phyloP scores from a whole-genome alignment of 2,888 invertebrate genomes.

The Drosophila maculinotata region DNA sequence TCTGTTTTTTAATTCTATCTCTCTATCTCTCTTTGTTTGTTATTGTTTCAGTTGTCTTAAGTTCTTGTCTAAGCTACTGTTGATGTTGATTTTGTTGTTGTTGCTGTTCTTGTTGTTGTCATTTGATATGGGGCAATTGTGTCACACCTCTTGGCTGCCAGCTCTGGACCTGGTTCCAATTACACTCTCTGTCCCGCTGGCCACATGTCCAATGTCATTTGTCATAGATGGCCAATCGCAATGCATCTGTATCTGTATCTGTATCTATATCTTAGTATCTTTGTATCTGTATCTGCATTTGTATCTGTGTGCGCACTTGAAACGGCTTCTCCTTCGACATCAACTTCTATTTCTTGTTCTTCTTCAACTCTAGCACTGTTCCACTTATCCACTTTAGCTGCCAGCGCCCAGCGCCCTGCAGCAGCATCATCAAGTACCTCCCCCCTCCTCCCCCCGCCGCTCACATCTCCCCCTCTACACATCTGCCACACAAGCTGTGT shows the following conservation, averaged over 20 bases:
- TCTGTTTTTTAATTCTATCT: conserved; percentile 5
- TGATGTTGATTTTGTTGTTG: no score
- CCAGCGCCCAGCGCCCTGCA: no score
- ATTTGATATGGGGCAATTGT: conserved; percentile 69
- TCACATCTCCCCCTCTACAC: no score
- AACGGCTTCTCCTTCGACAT: conserved; percentile 14
- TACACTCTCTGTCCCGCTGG: conserved; percentile 35
- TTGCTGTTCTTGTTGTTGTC: conserved; percentile 47
- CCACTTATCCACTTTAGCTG: conserved; percentile 24
- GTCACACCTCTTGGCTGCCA: no score
- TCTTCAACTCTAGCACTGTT: conserved; percentile 5
- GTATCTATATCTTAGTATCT: neutral
- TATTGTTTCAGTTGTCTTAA: conserved; percentile 30
- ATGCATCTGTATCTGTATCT: neutral
- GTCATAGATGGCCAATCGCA: conserved; percentile 50
- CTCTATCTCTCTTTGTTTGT: conserved; percentile 12
- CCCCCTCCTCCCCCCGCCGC: neutral
- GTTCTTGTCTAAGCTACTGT: no score
- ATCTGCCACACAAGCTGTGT: neutral
- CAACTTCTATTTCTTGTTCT: neutral
- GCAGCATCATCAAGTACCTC: conserved; percentile 2
- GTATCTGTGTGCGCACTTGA: conserved; percentile 31
- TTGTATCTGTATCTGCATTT: conserved; percentile 1
- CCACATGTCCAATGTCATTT: conserved; percentile 69
- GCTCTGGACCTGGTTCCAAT: conserved; percentile 51